A percentile compares a stretch with the other conserved stretches of the same genome.
phyloP scores from a whole-genome alignment of 1,140 invertebrate species.

The Cydia strobilella region DNA sequence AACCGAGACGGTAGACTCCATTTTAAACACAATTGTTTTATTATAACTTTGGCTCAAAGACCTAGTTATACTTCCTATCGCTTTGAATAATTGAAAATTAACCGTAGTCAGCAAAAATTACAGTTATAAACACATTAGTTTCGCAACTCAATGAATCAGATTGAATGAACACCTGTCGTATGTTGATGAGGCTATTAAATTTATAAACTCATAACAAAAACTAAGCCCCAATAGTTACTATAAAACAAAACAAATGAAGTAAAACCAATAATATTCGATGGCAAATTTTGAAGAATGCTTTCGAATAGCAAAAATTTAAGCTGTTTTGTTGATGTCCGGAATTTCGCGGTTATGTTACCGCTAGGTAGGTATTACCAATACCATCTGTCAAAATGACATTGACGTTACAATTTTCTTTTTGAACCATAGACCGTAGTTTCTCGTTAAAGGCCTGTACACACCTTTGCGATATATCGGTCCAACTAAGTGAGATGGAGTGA shows the following conservation, averaged over 20 bases:
- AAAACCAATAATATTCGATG: neutral
- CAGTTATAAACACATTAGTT: neutral
- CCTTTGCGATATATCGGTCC: too few species aligned
- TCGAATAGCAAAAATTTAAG: neutral
- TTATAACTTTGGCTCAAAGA: neutral
- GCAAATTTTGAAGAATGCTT: neutral
- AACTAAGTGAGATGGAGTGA: too few species aligned
- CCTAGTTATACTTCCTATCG: neutral
- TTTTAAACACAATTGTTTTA: conserved; percentile 34
- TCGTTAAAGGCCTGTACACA: neutral
- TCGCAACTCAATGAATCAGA: neutral
- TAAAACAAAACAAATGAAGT: neutral
- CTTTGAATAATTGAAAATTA: neutral
- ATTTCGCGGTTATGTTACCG: conserved; percentile 11
- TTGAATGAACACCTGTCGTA: neutral
- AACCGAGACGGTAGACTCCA: conserved; percentile 67
- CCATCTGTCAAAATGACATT: too few species aligned
- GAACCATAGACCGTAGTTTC: neutral
- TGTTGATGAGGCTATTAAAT: neutral
- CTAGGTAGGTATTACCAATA: too few species aligned
- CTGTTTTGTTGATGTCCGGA: neutral
- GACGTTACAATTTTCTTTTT: neutral
- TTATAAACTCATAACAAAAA: neutral
- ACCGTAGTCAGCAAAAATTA: neutral
- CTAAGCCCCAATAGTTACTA: neutral